Evolutionary conservation across 2,113 vertebrate species (phyloP), one percentile per base, ranked within the genome.

Genomic region (Atrichornis clamosus): DNA sequence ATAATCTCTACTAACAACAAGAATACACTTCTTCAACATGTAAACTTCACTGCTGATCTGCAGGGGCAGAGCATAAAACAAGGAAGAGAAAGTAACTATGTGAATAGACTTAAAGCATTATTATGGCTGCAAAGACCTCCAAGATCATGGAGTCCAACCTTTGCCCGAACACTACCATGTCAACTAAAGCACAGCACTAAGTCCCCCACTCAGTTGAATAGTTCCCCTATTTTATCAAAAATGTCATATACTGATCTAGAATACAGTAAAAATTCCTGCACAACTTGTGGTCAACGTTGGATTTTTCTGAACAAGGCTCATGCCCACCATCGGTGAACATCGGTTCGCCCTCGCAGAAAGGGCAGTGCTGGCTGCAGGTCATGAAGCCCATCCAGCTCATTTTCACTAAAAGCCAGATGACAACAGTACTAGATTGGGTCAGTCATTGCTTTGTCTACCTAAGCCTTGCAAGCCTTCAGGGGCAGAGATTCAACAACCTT

Each of bases 261-360:
- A 82, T 32, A 37, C 13, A 60, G 39, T 37, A 70, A 47, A 73
- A 60, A 19, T 15, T 80, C 18, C 49, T n/a, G 9, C 26, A 42
- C 7, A 74, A 19, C 8, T 52, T 73, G 23, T 23, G 9, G 21
- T 37, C 2, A 2, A 15, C 0, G 0, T 24, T 23, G 41, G 11
- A 7, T 9, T 68, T 79, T 56, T 79, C 58, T 85, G n/a, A 41
- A 41, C 0, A 2, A 72, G 37, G 15, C 13, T 78, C 18, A 46
- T 7, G 15, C 5, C 23, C 13, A 60, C 17, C 6, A 9, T 4
- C 1, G 0, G 9, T 62, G 44, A 11, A 33, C 2, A 0, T 21
- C 12, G 6, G 2, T 22, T 59, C 10, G 83, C 5, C 33, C 11
- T 69, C 1, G 2, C 28, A 41, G 53, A 79, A 88, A 62, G 8